Conservation (phyloP, 37 sponge, comb jelly and placozoan species). For the Aplysina aerophoba region DNA sequence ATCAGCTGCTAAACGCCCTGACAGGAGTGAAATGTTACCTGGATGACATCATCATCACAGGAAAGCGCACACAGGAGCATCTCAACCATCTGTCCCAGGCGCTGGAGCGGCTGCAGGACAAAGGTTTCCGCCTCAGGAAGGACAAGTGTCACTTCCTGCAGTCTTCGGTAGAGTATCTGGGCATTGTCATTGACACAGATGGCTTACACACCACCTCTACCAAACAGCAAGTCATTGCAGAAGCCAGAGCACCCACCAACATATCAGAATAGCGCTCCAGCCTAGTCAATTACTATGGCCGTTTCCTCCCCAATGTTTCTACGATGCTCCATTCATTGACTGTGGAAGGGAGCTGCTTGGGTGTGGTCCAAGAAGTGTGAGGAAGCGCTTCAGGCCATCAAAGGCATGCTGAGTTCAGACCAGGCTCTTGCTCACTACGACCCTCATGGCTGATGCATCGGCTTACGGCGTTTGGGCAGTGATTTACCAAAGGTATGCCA, state of each 20-base stretch:
- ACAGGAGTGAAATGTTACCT: no score
- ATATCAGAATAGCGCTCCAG: conserved; percentile 26
- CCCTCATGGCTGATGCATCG: conserved; percentile 35
- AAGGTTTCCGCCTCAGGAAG: neutral
- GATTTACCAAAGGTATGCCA: conserved; percentile 15
- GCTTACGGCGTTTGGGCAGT: conserved; percentile 34
- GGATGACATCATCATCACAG: conserved; percentile 29
- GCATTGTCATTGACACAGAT: neutral
- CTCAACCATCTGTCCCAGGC: neutral
- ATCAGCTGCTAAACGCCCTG: no score
- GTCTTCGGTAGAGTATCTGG: conserved; percentile 25
- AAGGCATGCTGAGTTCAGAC: conserved; percentile 9
- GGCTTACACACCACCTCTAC: neutral
- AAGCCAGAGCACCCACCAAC: conserved; percentile 33
- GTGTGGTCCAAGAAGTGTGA: conserved; percentile 5
- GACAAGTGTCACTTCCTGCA: conserved; percentile 15
- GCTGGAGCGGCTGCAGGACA: neutral
- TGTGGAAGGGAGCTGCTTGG: conserved; percentile 22
- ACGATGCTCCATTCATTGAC: neutral
- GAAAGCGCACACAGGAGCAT: conserved; percentile 5
- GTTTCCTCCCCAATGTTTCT: conserved; percentile 26
- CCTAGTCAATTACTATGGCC: conserved; percentile 27
- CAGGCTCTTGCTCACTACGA: conserved; percentile 34
- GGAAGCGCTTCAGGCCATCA: conserved; percentile 4
- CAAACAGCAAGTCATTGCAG: conserved; percentile 7